A percentile compares a stretch with the other conserved stretches of the same genome.
phyloP scores from a whole-genome alignment of 2,113 vertebrate species.

The Hypocryptadius cinnamomeus region DNA sequence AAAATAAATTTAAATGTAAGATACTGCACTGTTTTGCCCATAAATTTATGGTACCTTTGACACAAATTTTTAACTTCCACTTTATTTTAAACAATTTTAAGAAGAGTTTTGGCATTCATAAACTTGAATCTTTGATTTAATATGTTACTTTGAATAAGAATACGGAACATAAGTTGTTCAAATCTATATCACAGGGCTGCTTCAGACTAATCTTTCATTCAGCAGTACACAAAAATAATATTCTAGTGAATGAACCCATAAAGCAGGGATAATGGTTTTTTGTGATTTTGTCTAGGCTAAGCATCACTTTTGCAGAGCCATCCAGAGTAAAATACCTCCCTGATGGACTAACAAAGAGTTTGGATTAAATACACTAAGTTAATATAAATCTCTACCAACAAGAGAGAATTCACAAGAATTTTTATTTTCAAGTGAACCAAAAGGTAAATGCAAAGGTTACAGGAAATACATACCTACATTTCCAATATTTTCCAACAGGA shows the following conservation, averaged over 20 bases:
- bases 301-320: neutral
- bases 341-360: no score
- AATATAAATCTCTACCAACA: neutral
- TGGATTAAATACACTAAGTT: neutral
- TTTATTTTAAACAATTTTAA: neutral
- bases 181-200: neutral
- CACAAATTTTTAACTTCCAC: neutral
- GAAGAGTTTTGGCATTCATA: neutral
- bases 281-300: neutral
- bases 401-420: neutral
- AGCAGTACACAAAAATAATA: neutral
- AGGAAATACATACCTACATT: conserved; percentile 81
- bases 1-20: neutral
- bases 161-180: neutral
- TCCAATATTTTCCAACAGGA: conserved; percentile 88
- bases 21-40: neutral
- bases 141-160: neutral
- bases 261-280: neutral
- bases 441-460: neutral
- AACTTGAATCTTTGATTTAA: neutral
- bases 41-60: neutral
- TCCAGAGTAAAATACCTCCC: neutral
- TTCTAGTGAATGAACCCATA: neutral
- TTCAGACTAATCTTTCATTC: neutral
- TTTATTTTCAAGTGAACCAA: neutral